Percentiles rank a stretch among this genome's conserved stretches.
Conservation (phyloP, 2,888 invertebrate genomes). For the Camptogramma bilineatum region DNA sequence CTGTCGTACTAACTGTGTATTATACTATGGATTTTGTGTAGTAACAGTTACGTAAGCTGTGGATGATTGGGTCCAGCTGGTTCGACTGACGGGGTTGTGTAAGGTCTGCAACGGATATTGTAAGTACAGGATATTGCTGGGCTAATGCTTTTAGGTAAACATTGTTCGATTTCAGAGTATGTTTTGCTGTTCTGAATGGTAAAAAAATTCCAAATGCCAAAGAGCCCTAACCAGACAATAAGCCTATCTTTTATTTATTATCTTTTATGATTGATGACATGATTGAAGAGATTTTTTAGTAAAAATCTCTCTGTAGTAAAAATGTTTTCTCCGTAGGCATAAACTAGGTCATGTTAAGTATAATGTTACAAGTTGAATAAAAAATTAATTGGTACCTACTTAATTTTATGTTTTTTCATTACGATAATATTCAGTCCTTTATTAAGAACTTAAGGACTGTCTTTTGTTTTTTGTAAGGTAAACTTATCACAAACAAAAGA, state of each 20-base stretch:
- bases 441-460: too few relatives aligned
- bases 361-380: too few relatives aligned
- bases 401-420: too few relatives aligned
- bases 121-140: slow-evolving; percentile 9
- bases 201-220: not conserved
- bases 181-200: not conserved
- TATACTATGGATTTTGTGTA: not conserved
- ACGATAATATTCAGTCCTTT: too few relatives aligned
- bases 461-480: not conserved
- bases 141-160: slow-evolving; percentile 5
- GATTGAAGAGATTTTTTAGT: too few relatives aligned
- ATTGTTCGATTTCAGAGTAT: not conserved
- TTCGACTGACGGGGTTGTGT: slow-evolving; percentile 12
- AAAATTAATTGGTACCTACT: too few relatives aligned
- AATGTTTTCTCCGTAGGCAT: too few relatives aligned
- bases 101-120: slow-evolving; percentile 11
- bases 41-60: slow-evolving; percentile 14
- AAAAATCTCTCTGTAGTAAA: too few relatives aligned
- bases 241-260: too few relatives aligned
- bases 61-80: slow-evolving; percentile 20
- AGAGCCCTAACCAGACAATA: not conserved
- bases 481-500: not conserved
- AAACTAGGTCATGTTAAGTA: too few relatives aligned
- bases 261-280: too few relatives aligned
- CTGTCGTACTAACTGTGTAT: slow-evolving; percentile 15